Conservation (phyloP, 2,888 invertebrate species). For the Hoplodrina blanda region DNA sequence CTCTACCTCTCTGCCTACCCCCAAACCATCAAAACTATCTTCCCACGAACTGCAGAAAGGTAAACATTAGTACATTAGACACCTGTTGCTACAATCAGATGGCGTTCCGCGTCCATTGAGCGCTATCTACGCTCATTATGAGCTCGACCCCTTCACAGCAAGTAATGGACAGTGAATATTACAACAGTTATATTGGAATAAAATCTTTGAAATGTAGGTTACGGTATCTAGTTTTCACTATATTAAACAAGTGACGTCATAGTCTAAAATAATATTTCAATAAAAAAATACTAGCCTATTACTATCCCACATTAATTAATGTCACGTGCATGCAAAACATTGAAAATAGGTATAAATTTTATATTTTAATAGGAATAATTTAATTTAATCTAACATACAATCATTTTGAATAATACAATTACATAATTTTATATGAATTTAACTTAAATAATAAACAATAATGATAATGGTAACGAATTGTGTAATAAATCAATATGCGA, state of each 20-base stretch:
- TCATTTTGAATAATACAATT: too few relatives aligned
- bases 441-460: too few relatives aligned
- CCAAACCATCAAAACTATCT: neutral
- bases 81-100: constrained; percentile 66
- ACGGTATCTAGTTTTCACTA: neutral
- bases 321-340: too few relatives aligned
- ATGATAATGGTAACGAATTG: too few relatives aligned
- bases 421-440: too few relatives aligned
- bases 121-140: constrained; percentile 68
- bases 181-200: constrained; percentile 26
- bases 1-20: neutral
- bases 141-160: constrained; percentile 31
- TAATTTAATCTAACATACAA: too few relatives aligned
- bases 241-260: neutral
- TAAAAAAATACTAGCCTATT: too few relatives aligned
- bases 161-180: constrained; percentile 55
- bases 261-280: too few relatives aligned
- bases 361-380: too few relatives aligned
- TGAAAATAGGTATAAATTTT: too few relatives aligned
- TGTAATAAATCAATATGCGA: too few relatives aligned
- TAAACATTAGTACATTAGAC: constrained; percentile 52
- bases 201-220: constrained; percentile 27
- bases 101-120: constrained; percentile 60
- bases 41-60: constrained; percentile 30
- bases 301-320: too few relatives aligned